Evolutionary conservation across 2,797 vertebrate species (phyloP).

Genomic region (Austrolebias charrua): DNA sequence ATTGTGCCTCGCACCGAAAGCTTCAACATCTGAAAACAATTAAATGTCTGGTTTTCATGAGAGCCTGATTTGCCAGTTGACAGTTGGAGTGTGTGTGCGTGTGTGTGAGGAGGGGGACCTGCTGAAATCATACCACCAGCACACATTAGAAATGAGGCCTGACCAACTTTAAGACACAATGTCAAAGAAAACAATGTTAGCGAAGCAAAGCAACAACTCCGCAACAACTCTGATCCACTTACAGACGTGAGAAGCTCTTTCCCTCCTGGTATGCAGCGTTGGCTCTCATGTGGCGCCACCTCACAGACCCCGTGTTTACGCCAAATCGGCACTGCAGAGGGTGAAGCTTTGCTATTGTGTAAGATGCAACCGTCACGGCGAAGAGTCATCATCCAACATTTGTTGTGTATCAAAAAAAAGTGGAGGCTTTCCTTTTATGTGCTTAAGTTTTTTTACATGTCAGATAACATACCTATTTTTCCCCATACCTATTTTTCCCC

Average conservation of each 20-base stretch:
- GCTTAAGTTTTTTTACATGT: background rate
- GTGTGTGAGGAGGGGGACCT: conserved; percentile 23
- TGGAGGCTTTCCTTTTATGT: background rate
- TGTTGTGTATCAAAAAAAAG: background rate
- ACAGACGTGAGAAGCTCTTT: conserved; percentile 37
- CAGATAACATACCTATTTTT: background rate
- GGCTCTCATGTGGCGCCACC: conserved; percentile 25
- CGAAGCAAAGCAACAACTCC: conserved; percentile 42
- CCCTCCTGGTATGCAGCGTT: conserved; percentile 19
- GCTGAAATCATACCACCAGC: conserved; percentile 62
- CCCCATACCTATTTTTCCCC: background rate
- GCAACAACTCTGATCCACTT: conserved; percentile 43
- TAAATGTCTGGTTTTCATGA: conserved; percentile 79
- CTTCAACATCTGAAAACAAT: conserved; percentile 80
- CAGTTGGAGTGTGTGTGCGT: conserved; percentile 54
- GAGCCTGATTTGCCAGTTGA: conserved; percentile 72
- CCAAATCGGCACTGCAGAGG: conserved; percentile 7
- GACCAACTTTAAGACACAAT: conserved; percentile 42
- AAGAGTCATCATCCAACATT: no score
- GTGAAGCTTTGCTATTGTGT: background rate
- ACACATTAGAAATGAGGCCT: conserved; percentile 58
- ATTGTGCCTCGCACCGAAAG: conserved; percentile 64
- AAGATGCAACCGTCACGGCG: background rate
- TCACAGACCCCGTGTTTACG: conserved; percentile 28
- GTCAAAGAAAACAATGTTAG: conserved; percentile 32